These are phyloP conservation scores for Engraulis encrasicolus DNA, from an alignment of 2,113 vertebrate genomes.

Conservation along the genomic window DNA sequence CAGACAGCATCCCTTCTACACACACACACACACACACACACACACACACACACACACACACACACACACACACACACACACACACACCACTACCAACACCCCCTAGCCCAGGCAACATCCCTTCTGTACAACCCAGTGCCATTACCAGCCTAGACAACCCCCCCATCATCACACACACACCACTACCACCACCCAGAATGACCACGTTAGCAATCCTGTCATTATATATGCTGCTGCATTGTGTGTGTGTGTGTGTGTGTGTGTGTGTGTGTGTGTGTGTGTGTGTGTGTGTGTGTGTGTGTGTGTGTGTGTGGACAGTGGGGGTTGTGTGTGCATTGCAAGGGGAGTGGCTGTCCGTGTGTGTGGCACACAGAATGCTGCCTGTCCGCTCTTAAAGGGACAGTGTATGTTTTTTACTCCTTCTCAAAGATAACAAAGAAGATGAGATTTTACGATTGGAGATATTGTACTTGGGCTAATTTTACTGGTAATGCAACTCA, in stretches of 20 bases:
- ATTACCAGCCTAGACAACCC: not conserved
- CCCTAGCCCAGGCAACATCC: too few species aligned
- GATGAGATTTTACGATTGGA: too few species aligned
- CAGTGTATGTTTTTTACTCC: not conserved
- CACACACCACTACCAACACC: too few species aligned
- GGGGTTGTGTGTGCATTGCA: not conserved
- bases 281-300: not conserved
- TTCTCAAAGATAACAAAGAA: too few species aligned
- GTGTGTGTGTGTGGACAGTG: not conserved
- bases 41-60: too few species aligned
- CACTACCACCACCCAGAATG: not conserved
- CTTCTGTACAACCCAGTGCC: too few species aligned
- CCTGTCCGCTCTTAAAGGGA: not conserved
- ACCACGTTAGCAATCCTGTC: conserved; percentile 10
- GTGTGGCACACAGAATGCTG: not conserved
- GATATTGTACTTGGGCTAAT: not conserved
- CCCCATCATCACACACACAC: not conserved
- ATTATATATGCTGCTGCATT: conserved; percentile 8
- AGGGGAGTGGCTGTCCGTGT: not conserved
- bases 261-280: not conserved
- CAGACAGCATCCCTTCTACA: too few species aligned
- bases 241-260: not conserved
- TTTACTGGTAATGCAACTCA: not conserved
- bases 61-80: too few species aligned
- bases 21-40: too few species aligned